Evolutionary conservation across 2,113 vertebrate genomes (phyloP).

Genomic region (Lota lota): DNA sequence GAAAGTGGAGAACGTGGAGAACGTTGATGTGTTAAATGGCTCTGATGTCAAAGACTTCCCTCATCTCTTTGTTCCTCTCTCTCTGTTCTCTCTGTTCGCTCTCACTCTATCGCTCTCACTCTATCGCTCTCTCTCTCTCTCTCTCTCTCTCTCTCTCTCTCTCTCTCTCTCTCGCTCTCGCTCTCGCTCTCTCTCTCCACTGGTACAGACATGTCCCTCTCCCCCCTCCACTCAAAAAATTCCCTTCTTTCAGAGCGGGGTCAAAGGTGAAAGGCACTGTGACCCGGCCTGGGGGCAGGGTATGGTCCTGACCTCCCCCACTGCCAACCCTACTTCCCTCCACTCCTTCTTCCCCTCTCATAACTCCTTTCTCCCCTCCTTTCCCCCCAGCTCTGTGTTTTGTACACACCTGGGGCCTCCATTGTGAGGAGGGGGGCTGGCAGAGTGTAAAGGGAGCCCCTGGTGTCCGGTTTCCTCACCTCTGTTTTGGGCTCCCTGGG

Average conservation of each 20-base stretch:
- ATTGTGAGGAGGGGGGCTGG: conserved; percentile 52
- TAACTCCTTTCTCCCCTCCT: background rate
- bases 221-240: conserved; percentile 59
- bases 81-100: background rate
- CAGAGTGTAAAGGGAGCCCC: conserved; percentile 52
- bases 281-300: conserved; percentile 67
- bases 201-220: conserved; percentile 58
- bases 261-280: conserved; percentile 65
- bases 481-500: conserved; percentile 28
- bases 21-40: background rate
- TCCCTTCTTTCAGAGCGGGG: conserved; percentile 71
- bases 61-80: background rate
- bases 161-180: conserved; percentile 1
- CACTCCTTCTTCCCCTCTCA: background rate
- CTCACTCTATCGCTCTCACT: background rate
- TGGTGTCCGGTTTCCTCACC: conserved; percentile 45
- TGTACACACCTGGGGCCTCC: conserved; percentile 74
- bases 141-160: conserved; percentile 6
- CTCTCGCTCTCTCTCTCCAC: conserved; percentile 8
- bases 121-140: background rate
- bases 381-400: conserved; percentile 66
- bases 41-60: background rate
- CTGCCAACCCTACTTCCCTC: background rate
- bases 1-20: no score
- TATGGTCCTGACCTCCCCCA: conserved; percentile 26